These are phyloP conservation scores for Seira musarum DNA, from an alignment of 2,888 invertebrate genomes.

Conservation along the genomic window DNA sequence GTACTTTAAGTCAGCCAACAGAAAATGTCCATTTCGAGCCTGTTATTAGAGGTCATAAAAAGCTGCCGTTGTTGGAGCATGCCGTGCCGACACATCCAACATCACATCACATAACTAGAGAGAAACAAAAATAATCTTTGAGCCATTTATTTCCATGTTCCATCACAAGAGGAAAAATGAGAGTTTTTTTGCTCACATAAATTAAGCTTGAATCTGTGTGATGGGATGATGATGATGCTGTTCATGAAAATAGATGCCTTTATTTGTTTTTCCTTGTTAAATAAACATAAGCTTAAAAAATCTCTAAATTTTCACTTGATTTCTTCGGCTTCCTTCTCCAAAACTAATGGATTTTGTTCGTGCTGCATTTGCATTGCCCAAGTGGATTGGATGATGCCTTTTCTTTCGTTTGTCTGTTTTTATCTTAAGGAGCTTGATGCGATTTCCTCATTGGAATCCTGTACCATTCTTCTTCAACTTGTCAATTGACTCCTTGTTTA, in stretches of 20 bases:
- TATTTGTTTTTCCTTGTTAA: slow-evolving; percentile 60
- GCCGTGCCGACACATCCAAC: not conserved
- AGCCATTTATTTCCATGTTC: not conserved
- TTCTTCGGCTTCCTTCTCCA: slow-evolving; percentile 14
- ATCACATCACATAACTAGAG: not conserved
- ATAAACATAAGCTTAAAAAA: slow-evolving; percentile 52
- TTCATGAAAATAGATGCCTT: slow-evolving; percentile 19
- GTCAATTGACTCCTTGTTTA: slow-evolving; percentile 58
- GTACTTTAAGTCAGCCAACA: slow-evolving; percentile 30
- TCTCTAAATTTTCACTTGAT: slow-evolving; percentile 21
- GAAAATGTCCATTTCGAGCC: slow-evolving; percentile 47
- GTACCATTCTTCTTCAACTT: slow-evolving; percentile 55
- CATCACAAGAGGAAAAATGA: not conserved
- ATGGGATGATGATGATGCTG: slow-evolving; percentile 15
- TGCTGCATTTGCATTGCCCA: not conserved
- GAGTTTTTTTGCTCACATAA: not conserved
- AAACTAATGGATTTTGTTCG: slow-evolving; percentile 47
- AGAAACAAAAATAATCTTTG: slow-evolving; percentile 32
- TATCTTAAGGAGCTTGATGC: not conserved
- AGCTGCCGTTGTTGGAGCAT: not conserved
- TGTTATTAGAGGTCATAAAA: slow-evolving; percentile 58
- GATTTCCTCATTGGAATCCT: slow-evolving; percentile 47
- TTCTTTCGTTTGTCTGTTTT: too few relatives aligned
- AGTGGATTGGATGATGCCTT: too few relatives aligned
- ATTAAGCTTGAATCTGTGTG: not conserved